Conservation (phyloP, 2,113 vertebrate genomes). For the Aspidoscelis tigris region DNA sequence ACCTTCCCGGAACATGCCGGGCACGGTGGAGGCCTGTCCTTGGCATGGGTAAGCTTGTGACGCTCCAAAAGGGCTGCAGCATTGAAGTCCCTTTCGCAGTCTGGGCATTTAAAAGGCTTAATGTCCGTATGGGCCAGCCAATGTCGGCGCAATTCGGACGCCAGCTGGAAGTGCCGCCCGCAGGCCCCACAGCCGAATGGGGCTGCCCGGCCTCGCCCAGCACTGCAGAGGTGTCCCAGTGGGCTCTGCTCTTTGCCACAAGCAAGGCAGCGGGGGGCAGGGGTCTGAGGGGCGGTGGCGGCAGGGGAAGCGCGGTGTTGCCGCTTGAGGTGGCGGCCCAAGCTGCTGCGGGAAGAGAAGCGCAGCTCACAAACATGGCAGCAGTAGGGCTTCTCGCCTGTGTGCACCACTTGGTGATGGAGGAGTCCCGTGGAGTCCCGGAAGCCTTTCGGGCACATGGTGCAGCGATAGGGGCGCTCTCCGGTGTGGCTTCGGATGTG, state of each 20-base stretch:
- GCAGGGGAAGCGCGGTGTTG: constrained; percentile 62
- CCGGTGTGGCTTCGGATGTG: constrained; percentile 73
- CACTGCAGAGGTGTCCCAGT: constrained; percentile 28
- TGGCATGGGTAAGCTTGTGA: constrained; percentile 89
- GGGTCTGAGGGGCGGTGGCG: not conserved
- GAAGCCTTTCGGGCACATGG: constrained; percentile 74
- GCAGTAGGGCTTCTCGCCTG: constrained; percentile 72
- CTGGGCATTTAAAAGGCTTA: constrained; percentile 72
- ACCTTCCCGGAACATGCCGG: not conserved
- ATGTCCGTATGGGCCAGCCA: constrained; percentile 68
- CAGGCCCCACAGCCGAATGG: constrained; percentile 67
- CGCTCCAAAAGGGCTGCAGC: constrained; percentile 88
- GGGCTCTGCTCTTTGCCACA: constrained; percentile 48
- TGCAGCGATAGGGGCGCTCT: constrained; percentile 72
- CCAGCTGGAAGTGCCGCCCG: constrained; percentile 56
- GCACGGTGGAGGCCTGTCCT: constrained; percentile 76
- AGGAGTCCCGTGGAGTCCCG: constrained; percentile 69
- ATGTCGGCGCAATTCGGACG: constrained; percentile 65
- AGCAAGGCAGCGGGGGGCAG: constrained; percentile 42
- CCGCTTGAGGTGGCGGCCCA: constrained; percentile 71
- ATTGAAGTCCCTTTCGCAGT: constrained; percentile 83
- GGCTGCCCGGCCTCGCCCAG: constrained; percentile 39
- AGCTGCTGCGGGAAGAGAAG: constrained; percentile 71
- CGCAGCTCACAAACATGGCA: constrained; percentile 71
- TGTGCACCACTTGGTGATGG: constrained; percentile 75